Percentiles rank a stretch among this genome's conserved stretches.
Evolutionary conservation across 2,113 vertebrate genomes (phyloP).

Genomic region (Strix uralensis): DNA sequence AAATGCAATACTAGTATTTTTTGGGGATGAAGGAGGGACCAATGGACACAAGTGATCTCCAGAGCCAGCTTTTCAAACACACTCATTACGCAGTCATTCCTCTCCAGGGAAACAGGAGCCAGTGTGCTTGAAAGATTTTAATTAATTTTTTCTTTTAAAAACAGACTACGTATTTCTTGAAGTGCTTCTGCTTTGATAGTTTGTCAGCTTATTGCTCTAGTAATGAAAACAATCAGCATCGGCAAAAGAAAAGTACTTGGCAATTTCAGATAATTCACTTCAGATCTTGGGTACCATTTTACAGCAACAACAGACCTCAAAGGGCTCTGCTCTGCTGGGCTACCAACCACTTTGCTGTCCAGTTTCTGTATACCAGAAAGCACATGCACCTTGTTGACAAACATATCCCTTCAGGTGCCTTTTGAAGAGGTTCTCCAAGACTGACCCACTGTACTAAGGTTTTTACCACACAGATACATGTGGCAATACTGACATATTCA

Average conservation of each 20-base stretch:
- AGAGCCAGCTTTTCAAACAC: background rate
- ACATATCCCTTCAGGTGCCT: background rate
- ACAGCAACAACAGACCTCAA: no score
- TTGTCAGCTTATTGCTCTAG: background rate
- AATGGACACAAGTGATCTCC: background rate
- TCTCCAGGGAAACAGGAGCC: background rate
- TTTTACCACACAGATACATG: background rate
- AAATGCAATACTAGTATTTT: background rate
- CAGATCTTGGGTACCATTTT: background rate
- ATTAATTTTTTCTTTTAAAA: accelerated
- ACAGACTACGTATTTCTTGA: background rate
- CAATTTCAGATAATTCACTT: background rate
- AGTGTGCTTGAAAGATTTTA: accelerated
- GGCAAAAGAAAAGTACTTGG: background rate
- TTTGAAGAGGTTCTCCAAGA: background rate
- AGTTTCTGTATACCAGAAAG: no score
- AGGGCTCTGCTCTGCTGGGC: background rate
- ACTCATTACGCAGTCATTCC: background rate
- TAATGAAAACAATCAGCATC: background rate
- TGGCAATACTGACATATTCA: background rate
- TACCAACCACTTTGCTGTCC: no score
- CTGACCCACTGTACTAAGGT: accelerated
- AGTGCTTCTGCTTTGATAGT: background rate
- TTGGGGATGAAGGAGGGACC: background rate
- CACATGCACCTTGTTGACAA: background rate